Base-by-base conservation (phyloP, 2,797 vertebrate genomes). In the Cryptoprocta ferox region DNA sequence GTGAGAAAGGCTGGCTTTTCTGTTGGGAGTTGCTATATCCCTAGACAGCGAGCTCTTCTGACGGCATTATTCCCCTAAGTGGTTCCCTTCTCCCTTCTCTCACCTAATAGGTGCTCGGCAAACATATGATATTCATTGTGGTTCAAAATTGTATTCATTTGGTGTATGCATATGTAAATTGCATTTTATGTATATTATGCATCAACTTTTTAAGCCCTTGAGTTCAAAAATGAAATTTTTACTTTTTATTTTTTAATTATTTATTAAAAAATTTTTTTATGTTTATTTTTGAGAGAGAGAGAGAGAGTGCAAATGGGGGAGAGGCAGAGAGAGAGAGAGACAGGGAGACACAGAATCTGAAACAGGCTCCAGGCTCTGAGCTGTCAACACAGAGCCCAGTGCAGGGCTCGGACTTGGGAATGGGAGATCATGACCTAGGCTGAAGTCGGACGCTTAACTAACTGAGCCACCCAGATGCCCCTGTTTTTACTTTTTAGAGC, bases 131-230 rank as follows among this genome's bases (percentile, higher is more conserved):
- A 81, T 53, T 95, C 0, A 35, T 4, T 85, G 35, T 68, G 15
- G 59, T 39, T 80, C 65, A 86, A 89, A 94, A 50, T n/a, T 82
- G 35, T 82, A 16, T 75, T 78, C 59, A 53, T 87, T 80, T 92
- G 66, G 13, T 16, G 0, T 48, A 53, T 50, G 4, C 35, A 39
- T 79, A 39, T 82, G 39, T 56, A 80, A 92, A 65, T 85, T 73
- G 2, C 30, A 39, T 91, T 73, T 56, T 96, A 10, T 39, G 2
- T 53, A 45, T 73, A 42, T 79, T 48, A 35, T 61, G 39, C 32
- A 16, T 84, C 24, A 37, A 19, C 50, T 66, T 76, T 66, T 63
- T 70, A 50, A 66, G 4, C 9, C 21, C 21, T 95, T 85, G 32
- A 50, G 66, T 91, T 94, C 1, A 61, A 28, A 75, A 76, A 37